A percentile compares a stretch with the other conserved stretches of the same genome.
phyloP scores from a whole-genome alignment of 2,797 vertebrate species.

The Naso thynnoides region DNA sequence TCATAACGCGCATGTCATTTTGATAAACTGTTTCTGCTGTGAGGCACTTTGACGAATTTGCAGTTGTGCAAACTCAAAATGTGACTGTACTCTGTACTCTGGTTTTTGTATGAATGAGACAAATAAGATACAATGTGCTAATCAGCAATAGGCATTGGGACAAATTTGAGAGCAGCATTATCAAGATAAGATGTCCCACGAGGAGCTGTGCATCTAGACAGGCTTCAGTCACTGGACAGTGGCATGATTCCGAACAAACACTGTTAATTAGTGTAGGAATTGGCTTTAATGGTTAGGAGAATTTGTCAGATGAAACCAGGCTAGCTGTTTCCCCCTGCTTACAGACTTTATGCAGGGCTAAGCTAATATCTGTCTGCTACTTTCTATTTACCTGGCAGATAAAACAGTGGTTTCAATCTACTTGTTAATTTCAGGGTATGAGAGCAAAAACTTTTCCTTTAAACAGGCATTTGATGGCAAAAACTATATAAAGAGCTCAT shows the following conservation, averaged over 20 bases:
- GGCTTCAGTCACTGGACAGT: too few species aligned
- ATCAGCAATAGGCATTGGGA: too few species aligned
- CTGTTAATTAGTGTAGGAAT: too few species aligned
- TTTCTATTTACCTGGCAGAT: too few species aligned
- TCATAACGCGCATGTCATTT: neutral
- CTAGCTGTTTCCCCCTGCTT: neutral
- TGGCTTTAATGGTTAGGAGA: too few species aligned
- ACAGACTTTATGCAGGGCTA: neutral
- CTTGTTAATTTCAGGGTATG: too few species aligned
- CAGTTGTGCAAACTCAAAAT: neutral
- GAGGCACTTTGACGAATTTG: neutral
- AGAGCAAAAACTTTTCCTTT: neutral
- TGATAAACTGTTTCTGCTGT: conserved; percentile 2
- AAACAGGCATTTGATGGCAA: neutral
- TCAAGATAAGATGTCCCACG: too few species aligned
- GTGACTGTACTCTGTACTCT: neutral
- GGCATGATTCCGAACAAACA: too few species aligned
- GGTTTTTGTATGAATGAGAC: neutral
- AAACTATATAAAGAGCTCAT: neutral
- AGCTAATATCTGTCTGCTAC: neutral
- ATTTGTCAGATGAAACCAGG: neutral
- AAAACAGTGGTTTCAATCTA: too few species aligned
- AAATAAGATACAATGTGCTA: neutral
- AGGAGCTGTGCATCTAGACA: too few species aligned
- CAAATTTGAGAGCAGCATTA: too few species aligned